Conservation (phyloP, 2,888 invertebrate species). For the Lycaena phlaeas region DNA sequence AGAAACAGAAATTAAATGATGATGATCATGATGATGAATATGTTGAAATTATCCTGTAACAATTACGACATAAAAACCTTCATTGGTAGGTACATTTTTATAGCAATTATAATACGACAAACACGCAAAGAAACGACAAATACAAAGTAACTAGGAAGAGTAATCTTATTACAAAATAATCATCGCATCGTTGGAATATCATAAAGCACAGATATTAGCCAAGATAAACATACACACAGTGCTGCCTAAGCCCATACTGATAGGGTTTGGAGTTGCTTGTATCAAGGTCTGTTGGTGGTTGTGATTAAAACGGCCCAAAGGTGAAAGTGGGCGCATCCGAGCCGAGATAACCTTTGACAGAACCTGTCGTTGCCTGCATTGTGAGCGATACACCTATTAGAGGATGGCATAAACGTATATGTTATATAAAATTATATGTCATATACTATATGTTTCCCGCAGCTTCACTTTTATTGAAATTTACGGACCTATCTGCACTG, state of each 20-base stretch:
- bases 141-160: conserved; percentile 21
- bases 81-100: too few relatives aligned
- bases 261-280: conserved; percentile 20
- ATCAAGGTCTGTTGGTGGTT: conserved; percentile 10
- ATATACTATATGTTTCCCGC: too few relatives aligned
- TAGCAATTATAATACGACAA: too few relatives aligned
- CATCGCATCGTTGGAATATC: conserved; percentile 21
- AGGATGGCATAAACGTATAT: conserved; percentile 20
- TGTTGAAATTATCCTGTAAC: too few relatives aligned
- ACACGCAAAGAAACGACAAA: too few relatives aligned
- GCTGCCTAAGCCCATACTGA: neutral
- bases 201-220: conserved; percentile 21
- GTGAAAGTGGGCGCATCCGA: conserved; percentile 65
- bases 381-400: conserved; percentile 51
- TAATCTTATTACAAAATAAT: conserved; percentile 25
- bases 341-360: conserved; percentile 55
- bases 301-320: conserved; percentile 28
- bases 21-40: too few relatives aligned
- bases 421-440: too few relatives aligned
- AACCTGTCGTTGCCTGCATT: conserved; percentile 51
- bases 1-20: too few relatives aligned
- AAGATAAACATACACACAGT: neutral
- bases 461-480: too few relatives aligned
- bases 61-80: too few relatives aligned
- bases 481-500: too few relatives aligned